These are phyloP conservation scores for Callopanchax toddi DNA, from an alignment of 2,113 vertebrate species.

Conservation along the genomic window DNA sequence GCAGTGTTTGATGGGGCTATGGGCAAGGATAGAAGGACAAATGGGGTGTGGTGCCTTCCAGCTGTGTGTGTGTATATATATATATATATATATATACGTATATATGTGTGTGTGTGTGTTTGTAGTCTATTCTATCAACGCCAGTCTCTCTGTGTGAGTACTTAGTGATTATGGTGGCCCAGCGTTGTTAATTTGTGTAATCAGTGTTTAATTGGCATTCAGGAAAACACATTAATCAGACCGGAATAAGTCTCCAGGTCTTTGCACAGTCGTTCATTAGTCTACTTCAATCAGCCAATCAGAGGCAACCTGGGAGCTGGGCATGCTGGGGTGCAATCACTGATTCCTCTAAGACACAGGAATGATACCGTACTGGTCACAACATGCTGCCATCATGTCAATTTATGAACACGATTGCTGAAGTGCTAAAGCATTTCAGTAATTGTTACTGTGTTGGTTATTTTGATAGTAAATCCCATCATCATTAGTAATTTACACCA, in stretches of 20 bases:
- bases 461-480: background rate
- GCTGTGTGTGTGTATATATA: conserved; percentile 30
- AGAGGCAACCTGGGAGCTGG: conserved; percentile 18
- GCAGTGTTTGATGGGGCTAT: conserved; percentile 48
- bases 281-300: conserved; percentile 63
- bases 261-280: conserved; percentile 62
- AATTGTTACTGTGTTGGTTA: background rate
- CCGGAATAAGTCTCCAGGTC: conserved; percentile 64
- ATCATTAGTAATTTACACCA: background rate
- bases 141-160: conserved; percentile 61
- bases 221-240: conserved; percentile 77
- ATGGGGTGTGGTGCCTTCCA: conserved; percentile 60
- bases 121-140: conserved; percentile 54
- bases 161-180: conserved; percentile 67
- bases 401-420: conserved; percentile 21
- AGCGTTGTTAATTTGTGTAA: conserved; percentile 77
- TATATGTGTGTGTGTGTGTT: conserved; percentile 10
- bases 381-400: conserved; percentile 10
- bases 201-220: conserved; percentile 76
- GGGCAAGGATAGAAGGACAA: conserved; percentile 55
- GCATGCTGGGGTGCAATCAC: conserved; percentile 38
- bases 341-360: conserved; percentile 17
- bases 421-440: conserved; percentile 8
- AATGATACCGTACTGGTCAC: conserved; percentile 26
- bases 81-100: no score